Percentiles rank a stretch among this genome's conserved stretches.
phyloP scores from a whole-genome alignment of 1,140 invertebrate species.

The Akabosia matsudoensis region DNA sequence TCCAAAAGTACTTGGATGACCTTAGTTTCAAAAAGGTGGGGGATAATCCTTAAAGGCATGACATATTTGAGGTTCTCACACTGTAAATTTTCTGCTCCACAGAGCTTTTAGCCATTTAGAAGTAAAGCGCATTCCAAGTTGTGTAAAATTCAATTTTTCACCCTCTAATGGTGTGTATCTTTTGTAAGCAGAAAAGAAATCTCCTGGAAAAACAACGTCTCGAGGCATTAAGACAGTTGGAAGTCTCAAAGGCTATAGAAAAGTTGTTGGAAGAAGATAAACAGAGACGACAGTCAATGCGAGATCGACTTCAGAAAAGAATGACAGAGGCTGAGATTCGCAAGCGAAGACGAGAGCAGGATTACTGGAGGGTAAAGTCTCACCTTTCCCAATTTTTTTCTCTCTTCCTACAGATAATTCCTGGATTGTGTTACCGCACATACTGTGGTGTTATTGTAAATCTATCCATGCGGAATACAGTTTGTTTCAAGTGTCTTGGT shows the following conservation, averaged over 20 bases:
- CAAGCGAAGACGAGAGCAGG: constrained; percentile 38
- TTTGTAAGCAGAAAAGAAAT: constrained; percentile 34
- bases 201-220: constrained; percentile 40
- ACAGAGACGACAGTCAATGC: constrained; percentile 27
- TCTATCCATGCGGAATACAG: neutral
- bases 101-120: too few relatives aligned
- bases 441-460: neutral
- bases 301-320: constrained; percentile 35
- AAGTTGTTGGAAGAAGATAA: constrained; percentile 43
- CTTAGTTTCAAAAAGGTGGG: constrained; percentile 42
- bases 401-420: neutral
- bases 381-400: neutral
- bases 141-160: too few relatives aligned
- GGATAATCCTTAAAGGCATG: too few relatives aligned
- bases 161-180: too few relatives aligned
- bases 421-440: too few relatives aligned
- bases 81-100: too few relatives aligned
- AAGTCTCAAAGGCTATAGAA: constrained; percentile 46
- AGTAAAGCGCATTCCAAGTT: too few relatives aligned
- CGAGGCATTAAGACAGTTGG: constrained; percentile 41
- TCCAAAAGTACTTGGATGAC: constrained; percentile 42
- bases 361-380: constrained; percentile 35
- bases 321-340: constrained; percentile 43
- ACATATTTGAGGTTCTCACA: neutral
- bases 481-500: neutral